phyloP scores from a whole-genome alignment of 2,888 invertebrate genomes.

The Troides oblongomaculatus region DNA sequence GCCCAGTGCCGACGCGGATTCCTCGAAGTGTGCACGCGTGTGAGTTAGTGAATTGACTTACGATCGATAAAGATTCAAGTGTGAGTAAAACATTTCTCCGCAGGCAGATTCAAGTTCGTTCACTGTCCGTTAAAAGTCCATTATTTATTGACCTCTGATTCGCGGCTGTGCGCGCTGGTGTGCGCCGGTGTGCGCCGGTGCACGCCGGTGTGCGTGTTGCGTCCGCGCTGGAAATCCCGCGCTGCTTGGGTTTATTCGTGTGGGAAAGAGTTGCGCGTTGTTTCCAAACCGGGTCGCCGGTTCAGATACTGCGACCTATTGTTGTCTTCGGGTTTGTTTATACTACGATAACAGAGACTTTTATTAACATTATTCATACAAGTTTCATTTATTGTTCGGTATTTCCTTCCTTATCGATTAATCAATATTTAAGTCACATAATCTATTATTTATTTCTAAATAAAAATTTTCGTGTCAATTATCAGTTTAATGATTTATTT shows the following conservation, averaged over 20 bases:
- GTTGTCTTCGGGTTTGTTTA: slow-evolving; percentile 9
- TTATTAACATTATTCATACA: not conserved
- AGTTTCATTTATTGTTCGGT: too few relatives aligned
- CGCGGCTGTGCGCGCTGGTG: slow-evolving; percentile 34
- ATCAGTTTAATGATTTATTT: too few relatives aligned
- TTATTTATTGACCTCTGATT: slow-evolving; percentile 39
- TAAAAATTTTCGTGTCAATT: too few relatives aligned
- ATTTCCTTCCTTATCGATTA: too few relatives aligned
- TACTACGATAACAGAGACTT: not conserved
- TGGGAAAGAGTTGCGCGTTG: slow-evolving; percentile 41
- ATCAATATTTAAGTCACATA: too few relatives aligned
- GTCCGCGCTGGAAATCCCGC: slow-evolving; percentile 44
- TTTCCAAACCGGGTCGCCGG: slow-evolving; percentile 30
- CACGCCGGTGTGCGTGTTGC: slow-evolving; percentile 41
- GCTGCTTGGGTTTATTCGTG: slow-evolving; percentile 42
- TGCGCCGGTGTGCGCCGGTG: slow-evolving; percentile 31
- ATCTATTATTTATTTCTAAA: too few relatives aligned
- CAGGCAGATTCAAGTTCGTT: slow-evolving; percentile 29
- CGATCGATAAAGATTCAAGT: slow-evolving; percentile 37
- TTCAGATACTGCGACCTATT: slow-evolving; percentile 16
- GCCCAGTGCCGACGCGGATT: slow-evolving; percentile 53
- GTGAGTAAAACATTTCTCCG: slow-evolving; percentile 46
- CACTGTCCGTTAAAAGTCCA: slow-evolving; percentile 52
- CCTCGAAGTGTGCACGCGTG: slow-evolving; percentile 55
- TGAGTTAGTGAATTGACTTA: slow-evolving; percentile 38